These are phyloP conservation scores for Nannoperca australis DNA, from an alignment of 2,797 vertebrate genomes.

Conservation along the genomic window DNA sequence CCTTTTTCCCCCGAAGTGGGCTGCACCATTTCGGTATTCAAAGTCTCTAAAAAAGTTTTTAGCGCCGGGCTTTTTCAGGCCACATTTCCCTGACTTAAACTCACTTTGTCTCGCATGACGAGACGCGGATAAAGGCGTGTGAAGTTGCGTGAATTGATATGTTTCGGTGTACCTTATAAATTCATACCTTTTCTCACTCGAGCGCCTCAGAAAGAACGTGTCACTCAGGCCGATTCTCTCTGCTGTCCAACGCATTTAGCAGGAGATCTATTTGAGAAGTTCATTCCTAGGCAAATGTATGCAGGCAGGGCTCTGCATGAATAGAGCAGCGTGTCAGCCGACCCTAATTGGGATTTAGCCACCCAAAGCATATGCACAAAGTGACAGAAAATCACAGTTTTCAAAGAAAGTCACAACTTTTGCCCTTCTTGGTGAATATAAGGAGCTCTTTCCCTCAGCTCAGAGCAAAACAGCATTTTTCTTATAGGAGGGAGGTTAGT, in stretches of 20 bases:
- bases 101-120: conserved; percentile 91
- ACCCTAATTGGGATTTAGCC: conserved; percentile 99
- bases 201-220: conserved; percentile 91
- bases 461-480: conserved; percentile 51
- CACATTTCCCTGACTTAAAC: conserved; percentile 88
- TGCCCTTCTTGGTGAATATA: conserved; percentile 71
- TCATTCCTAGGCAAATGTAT: conserved; percentile 99
- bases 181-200: conserved; percentile 97
- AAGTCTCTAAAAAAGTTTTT: conserved; percentile 85
- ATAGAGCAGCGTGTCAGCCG: conserved; percentile 98
- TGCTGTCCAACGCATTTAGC: conserved; percentile 96
- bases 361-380: conserved; percentile 96
- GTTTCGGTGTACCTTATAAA: conserved; percentile 99
- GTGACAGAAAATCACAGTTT: conserved; percentile 95
- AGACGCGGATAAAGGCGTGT: conserved; percentile 93
- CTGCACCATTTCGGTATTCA: conserved; percentile 89
- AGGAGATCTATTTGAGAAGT: conserved; percentile 94
- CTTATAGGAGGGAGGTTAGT: conserved; percentile 68
- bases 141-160: conserved; percentile 96
- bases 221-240: conserved; percentile 97
- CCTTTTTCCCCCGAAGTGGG: conserved; percentile 71
- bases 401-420: conserved; percentile 90
- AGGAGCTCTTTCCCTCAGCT: conserved; percentile 30
- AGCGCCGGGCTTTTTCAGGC: conserved; percentile 75
- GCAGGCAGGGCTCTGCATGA: conserved; percentile 91